Evolutionary conservation across 2,797 vertebrate species (phyloP).

Genomic region (Aulostomus chinensis): DNA sequence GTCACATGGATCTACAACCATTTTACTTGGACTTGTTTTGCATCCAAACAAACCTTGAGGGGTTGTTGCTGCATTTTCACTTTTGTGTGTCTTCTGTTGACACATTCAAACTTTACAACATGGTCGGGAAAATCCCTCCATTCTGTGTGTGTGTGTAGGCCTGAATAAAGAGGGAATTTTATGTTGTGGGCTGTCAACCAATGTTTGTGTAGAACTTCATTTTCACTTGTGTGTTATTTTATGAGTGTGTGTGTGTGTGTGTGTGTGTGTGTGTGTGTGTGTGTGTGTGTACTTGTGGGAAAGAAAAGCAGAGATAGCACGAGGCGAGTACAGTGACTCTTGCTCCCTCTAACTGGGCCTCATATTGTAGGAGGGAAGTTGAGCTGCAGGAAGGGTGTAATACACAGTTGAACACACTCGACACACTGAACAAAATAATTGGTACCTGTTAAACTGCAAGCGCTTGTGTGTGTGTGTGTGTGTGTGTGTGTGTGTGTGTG

Average conservation of each 20-base stretch:
- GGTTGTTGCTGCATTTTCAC: constrained; percentile 23
- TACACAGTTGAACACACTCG: constrained; percentile 33
- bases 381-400: constrained; percentile 58
- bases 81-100: constrained; percentile 17
- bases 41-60: constrained; percentile 58
- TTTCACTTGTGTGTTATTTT: not conserved
- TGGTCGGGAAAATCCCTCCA: constrained; percentile 13
- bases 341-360: constrained; percentile 75
- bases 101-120: constrained; percentile 24
- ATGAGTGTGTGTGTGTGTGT: not conserved
- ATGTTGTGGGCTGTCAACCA: not conserved
- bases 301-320: constrained; percentile 14
- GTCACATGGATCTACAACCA: constrained; percentile 68
- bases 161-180: constrained; percentile 13
- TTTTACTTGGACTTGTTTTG: constrained; percentile 52
- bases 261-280: constrained; percentile 24
- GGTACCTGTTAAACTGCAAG: constrained; percentile 47
- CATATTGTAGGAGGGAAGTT: constrained; percentile 66
- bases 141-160: not conserved
- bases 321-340: constrained; percentile 39
- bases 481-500: too few relatives aligned
- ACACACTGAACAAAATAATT: constrained; percentile 52
- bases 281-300: constrained; percentile 6
- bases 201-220: not conserved
- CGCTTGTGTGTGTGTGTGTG: too few relatives aligned